Evolutionary conservation across 2,113 vertebrate genomes (phyloP).

Genomic region (Cariama cristata): DNA sequence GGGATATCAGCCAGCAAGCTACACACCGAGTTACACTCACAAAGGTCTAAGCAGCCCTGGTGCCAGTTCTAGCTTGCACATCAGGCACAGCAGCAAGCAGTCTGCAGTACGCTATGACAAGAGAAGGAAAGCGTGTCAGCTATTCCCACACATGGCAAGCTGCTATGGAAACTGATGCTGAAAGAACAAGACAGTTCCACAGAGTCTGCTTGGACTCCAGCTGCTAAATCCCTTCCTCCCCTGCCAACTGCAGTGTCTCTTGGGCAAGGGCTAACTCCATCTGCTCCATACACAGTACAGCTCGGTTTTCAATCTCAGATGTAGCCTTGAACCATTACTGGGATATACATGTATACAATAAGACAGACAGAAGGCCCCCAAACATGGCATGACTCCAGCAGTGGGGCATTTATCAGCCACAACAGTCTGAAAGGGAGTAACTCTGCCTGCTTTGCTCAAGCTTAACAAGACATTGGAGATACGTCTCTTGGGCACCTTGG

Average conservation of each 20-base stretch:
- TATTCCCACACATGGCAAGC: not conserved
- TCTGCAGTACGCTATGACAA: not conserved
- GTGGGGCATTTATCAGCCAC: not conserved
- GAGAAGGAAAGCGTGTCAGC: not conserved
- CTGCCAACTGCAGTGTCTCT: not conserved
- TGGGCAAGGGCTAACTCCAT: not conserved
- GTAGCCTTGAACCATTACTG: not conserved
- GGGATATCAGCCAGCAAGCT: not conserved
- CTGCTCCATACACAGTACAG: not conserved
- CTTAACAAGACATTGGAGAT: not conserved
- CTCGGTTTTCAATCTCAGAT: not conserved
- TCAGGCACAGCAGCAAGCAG: not conserved
- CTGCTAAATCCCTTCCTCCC: conserved; percentile 24
- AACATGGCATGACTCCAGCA: not conserved
- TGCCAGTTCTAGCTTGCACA: not conserved
- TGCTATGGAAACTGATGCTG: conserved; percentile 35
- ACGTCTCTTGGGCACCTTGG: not conserved
- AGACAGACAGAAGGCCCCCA: not conserved
- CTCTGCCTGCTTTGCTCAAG: not conserved
- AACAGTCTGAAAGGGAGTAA: not conserved
- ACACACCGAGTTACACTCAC: not conserved
- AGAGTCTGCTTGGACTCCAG: not conserved
- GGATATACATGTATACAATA: not conserved
- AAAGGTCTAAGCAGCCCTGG: not conserved
- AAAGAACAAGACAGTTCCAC: conserved; percentile 7